Evolutionary conservation across 2,797 vertebrate genomes (phyloP).

Genomic region (Argyrosomus regius): DNA sequence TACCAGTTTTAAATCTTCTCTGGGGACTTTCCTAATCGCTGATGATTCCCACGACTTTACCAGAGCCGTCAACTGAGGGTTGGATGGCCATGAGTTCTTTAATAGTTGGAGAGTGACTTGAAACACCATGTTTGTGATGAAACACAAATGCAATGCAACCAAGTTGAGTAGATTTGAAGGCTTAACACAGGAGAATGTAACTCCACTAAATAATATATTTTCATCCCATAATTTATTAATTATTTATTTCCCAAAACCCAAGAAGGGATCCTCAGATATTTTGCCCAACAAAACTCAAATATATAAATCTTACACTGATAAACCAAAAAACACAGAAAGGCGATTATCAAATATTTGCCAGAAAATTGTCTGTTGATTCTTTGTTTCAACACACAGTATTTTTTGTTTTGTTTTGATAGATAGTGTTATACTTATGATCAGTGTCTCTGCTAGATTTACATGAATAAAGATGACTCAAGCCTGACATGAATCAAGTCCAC

Average conservation of each 20-base stretch:
- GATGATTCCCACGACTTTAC: conserved; percentile 6
- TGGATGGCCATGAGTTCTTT: conserved; percentile 25
- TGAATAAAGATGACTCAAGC: not conserved
- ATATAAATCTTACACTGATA: not conserved
- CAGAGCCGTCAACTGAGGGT: not conserved
- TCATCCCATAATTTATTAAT: conserved; percentile 20
- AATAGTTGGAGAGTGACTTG: conserved; percentile 1
- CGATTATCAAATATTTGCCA: not conserved
- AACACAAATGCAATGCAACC: not conserved
- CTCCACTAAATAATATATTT: conserved; percentile 23
- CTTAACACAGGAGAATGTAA: conserved; percentile 7
- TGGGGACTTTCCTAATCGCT: conserved; percentile 12
- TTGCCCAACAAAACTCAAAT: not conserved
- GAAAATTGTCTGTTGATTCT: not conserved
- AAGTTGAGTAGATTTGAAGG: conserved; percentile 12
- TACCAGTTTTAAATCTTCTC: conserved; percentile 29
- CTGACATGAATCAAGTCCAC: not conserved
- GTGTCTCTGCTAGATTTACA: conserved; percentile 3
- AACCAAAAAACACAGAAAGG: not conserved
- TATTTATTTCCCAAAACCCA: not conserved
- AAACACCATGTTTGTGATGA: not conserved
- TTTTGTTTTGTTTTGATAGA: not conserved
- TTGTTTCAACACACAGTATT: not conserved
- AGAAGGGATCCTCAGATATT: not conserved
- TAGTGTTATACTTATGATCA: not conserved